Conservation (phyloP, 2,888 invertebrate species). For the Epinotia nisella region DNA sequence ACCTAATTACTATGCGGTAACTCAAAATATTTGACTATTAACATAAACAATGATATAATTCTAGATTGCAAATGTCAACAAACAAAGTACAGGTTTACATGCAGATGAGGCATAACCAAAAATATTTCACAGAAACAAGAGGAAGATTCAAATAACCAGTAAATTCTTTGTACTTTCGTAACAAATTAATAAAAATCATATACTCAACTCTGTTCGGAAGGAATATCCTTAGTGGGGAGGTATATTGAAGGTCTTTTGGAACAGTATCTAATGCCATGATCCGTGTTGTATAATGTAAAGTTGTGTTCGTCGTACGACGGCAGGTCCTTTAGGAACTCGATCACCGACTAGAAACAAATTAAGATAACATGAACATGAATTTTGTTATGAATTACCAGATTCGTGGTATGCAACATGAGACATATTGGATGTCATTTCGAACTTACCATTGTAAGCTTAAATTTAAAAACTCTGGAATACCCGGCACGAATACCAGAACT, state of each 20-base stretch:
- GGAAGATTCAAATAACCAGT: no score
- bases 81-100: not conserved
- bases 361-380: slow-evolving; percentile 46
- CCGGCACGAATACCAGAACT: slow-evolving; percentile 52
- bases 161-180: not conserved
- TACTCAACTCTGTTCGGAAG: slow-evolving; percentile 95
- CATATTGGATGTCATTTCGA: slow-evolving; percentile 42
- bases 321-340: slow-evolving; percentile 95
- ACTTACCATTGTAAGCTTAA: slow-evolving; percentile 66
- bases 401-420: slow-evolving; percentile 55
- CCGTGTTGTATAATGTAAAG: slow-evolving; percentile 95
- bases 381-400: slow-evolving; percentile 54
- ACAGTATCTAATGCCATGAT: slow-evolving; percentile 91
- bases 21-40: not conserved
- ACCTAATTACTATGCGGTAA: not conserved
- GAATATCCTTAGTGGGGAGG: slow-evolving; percentile 95
- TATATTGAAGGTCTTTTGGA: slow-evolving; percentile 95
- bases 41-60: not conserved
- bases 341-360: slow-evolving; percentile 89
- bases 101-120: slow-evolving; percentile 16
- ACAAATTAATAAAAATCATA: not conserved
- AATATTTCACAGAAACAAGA: not conserved
- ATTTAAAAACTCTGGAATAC: slow-evolving; percentile 50
- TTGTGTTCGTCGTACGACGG: slow-evolving; percentile 96
- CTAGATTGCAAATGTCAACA: slow-evolving; percentile 6